Evolutionary conservation across 2,113 vertebrate genomes (phyloP).

Genomic region (Crocuta crocuta): DNA sequence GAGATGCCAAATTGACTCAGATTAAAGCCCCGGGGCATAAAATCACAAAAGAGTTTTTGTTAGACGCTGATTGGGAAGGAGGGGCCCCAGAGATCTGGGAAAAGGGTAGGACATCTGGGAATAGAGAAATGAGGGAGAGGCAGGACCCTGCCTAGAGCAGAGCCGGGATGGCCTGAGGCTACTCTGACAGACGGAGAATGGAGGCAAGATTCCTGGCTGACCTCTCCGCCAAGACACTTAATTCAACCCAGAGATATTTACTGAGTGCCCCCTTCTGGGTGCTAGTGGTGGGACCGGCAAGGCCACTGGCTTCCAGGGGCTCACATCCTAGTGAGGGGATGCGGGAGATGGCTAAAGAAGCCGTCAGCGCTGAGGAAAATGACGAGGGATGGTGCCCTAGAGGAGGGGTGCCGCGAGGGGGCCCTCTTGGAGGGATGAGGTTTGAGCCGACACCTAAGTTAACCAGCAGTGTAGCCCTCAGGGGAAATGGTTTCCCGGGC

Average conservation of each 20-base stretch:
- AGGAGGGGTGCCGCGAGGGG: neutral
- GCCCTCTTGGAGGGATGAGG: neutral
- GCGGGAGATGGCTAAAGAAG: neutral
- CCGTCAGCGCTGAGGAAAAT: neutral
- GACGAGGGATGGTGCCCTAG: neutral
- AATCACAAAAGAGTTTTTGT: conserved; percentile 77
- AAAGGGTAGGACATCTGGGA: neutral
- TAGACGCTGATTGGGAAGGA: conserved; percentile 50
- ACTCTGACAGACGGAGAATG: neutral
- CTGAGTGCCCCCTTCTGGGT: neutral
- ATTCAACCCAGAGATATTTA: neutral
- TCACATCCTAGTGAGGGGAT: neutral
- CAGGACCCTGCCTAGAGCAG: neutral
- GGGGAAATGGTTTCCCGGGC: neutral
- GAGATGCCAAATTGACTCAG: conserved; percentile 56
- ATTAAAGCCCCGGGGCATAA: conserved; percentile 55
- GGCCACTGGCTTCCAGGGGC: neutral
- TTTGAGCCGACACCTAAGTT: neutral
- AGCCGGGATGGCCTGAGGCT: neutral
- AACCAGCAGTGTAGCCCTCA: neutral
- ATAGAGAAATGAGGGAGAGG: neutral
- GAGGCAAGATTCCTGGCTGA: neutral
- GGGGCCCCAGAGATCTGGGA: conserved; percentile 1
- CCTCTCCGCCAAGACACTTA: neutral
- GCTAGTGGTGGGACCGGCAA: neutral